Evolutionary conservation across 2,797 vertebrate species (phyloP), one percentile per base, ranked within the genome.

Genomic region (Neosalanx taihuensis): DNA sequence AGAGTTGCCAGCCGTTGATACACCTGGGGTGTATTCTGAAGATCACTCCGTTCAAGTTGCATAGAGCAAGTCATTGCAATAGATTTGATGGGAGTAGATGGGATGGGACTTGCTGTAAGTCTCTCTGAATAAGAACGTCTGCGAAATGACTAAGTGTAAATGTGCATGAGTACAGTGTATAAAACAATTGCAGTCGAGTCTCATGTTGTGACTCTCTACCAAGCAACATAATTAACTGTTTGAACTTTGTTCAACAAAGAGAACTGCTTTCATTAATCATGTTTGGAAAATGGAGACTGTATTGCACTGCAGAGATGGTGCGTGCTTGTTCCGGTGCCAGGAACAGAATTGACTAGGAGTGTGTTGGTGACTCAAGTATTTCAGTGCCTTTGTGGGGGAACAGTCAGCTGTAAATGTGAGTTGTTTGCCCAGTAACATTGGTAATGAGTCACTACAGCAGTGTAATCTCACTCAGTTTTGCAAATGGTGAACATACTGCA

Each of bases 311-410:
- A 41, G 37, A 41, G 41, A 46, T 13, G 35, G 35, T 37, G 1
- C 7, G 10, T 46, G 41, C 10, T 46, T 13, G 41, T 46, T 1
- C 3, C 2, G 10, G 7, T 46, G 41, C 41, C 41, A 46, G 41
- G 2, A 13, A 3, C 41, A 46, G 41, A 41, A 41, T 53, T 17
- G 3, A 18, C 15, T 17, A 6, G 17, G 51, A 56, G 5, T n/a
- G 51, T n/a, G 51, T n/a, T n/a, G 51, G 51, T 56, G 51, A 56
- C 51, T 56, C 51, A 56, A 46, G 51, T n/a, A 56, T 56, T 56
- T 56, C 51, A 56, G 18, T n/a, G 18, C 51, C 51, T 56, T 5
- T 56, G 51, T 56, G 18, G 51, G 41, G 51, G 18, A 56, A 56
- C 51, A 17, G 5, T n/a, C 18, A 18, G 51, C n/a, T 4, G 18